Evolutionary conservation across 2,888 invertebrate species (phyloP).

Genomic region (Abrostola triplasia): DNA sequence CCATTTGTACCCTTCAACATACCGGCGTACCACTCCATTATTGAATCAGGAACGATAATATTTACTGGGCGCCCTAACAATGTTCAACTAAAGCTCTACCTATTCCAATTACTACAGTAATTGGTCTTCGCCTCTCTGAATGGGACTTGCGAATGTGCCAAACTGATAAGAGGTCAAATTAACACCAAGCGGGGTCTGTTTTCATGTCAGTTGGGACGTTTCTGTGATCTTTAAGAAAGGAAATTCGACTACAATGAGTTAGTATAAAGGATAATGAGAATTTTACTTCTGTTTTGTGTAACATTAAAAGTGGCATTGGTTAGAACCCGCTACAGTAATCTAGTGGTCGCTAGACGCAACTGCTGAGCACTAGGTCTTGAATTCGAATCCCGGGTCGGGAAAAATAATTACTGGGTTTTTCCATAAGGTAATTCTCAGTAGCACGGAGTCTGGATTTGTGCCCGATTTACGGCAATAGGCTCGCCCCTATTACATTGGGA

Average conservation of each 20-base stretch:
- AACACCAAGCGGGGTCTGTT: constrained; percentile 28
- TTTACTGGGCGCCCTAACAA: constrained; percentile 30
- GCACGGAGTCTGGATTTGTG: too few species aligned
- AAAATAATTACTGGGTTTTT: too few species aligned
- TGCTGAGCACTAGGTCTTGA: too few species aligned
- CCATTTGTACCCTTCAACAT: constrained; percentile 3
- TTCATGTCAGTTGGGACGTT: constrained; percentile 14
- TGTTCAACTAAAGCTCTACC: constrained; percentile 34
- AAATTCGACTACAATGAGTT: background rate
- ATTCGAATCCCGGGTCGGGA: too few species aligned
- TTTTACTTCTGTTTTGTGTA: too few species aligned
- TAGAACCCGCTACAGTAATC: too few species aligned
- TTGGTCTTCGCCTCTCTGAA: constrained; percentile 45
- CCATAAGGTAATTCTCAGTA: too few species aligned
- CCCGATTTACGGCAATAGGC: too few species aligned
- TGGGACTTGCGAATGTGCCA: constrained; percentile 39
- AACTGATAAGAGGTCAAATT: constrained; percentile 44
- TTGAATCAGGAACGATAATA: constrained; percentile 46
- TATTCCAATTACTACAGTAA: constrained; percentile 51
- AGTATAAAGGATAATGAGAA: background rate
- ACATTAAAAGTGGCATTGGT: too few species aligned
- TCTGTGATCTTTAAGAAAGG: constrained; percentile 9
- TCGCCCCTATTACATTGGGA: too few species aligned
- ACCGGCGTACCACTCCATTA: constrained; percentile 13
- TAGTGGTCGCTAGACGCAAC: too few species aligned